phyloP scores from a whole-genome alignment of 1,140 invertebrate genomes.

The Halictus rubicundus region DNA sequence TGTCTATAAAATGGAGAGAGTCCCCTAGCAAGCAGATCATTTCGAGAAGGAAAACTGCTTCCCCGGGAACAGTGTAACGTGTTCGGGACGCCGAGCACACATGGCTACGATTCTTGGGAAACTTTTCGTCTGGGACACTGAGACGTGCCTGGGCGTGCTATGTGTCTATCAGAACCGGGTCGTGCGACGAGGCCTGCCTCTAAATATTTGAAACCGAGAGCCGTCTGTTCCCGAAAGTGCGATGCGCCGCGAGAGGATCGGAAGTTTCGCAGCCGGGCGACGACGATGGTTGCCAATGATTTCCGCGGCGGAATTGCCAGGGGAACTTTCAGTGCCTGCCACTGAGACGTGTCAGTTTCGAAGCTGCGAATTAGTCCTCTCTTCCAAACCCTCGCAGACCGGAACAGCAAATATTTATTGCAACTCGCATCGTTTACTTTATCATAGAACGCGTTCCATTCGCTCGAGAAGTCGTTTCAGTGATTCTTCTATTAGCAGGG shows the following conservation, averaged over 20 bases:
- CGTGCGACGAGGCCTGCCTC: neutral
- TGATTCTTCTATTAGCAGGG: too few relatives aligned
- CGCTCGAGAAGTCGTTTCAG: too few relatives aligned
- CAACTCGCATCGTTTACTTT: too few relatives aligned
- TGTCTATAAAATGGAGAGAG: too few relatives aligned
- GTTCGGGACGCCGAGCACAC: neutral
- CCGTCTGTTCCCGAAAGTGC: slow-evolving; percentile 1
- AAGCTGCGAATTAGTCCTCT: neutral
- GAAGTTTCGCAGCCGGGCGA: neutral
- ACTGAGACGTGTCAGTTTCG: neutral
- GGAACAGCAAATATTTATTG: too few relatives aligned
- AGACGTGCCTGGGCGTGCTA: neutral
- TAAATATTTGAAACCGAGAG: slow-evolving; percentile 36
- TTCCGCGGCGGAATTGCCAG: neutral
- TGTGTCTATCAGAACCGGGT: slow-evolving; percentile 2
- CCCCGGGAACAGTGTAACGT: neutral
- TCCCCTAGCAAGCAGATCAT: neutral
- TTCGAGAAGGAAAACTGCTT: neutral
- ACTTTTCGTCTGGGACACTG: neutral
- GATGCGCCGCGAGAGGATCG: neutral
- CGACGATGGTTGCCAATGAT: slow-evolving; percentile 3
- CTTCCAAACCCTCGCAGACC: neutral
- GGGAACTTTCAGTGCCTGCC: neutral
- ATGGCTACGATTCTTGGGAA: neutral
- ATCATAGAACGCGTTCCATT: too few relatives aligned